phyloP scores from a whole-genome alignment of 2,113 vertebrate species.

The Ictidomys tridecemlineatus region DNA sequence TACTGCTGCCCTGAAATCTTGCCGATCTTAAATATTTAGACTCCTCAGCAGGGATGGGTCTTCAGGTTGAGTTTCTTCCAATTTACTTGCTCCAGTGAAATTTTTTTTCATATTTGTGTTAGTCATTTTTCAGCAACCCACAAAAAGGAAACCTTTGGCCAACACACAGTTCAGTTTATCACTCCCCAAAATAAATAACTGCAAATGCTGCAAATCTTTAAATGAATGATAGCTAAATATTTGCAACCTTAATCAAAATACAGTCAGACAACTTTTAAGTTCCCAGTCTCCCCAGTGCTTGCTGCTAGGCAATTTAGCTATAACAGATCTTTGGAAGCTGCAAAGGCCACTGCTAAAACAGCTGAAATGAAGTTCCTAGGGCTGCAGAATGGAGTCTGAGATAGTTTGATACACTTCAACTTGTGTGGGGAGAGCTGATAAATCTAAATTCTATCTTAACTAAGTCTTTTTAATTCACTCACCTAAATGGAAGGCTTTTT shows the following conservation, averaged over 20 bases:
- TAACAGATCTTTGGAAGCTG: background rate
- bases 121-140: background rate
- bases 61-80: background rate
- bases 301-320: constrained; percentile 44
- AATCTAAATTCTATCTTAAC: constrained; percentile 56
- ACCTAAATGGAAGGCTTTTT: constrained; percentile 17
- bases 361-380: constrained; percentile 28
- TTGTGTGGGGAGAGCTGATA: constrained; percentile 32
- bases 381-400: constrained; percentile 8
- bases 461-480: constrained; percentile 47
- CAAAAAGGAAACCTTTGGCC: background rate
- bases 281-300: background rate
- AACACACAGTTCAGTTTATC: background rate
- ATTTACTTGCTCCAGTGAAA: background rate
- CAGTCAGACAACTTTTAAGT: background rate
- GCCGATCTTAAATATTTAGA: background rate
- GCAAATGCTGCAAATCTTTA: constrained; percentile 31
- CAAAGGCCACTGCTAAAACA: background rate
- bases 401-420: constrained; percentile 6
- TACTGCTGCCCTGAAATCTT: no score
- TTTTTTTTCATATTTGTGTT: background rate
- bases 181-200: constrained; percentile 58
- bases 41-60: background rate
- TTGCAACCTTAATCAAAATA: constrained; percentile 68
- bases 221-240: constrained; percentile 21